Evolutionary conservation across 2,113 vertebrate species (phyloP).

Genomic region (Bucco capensis): DNA sequence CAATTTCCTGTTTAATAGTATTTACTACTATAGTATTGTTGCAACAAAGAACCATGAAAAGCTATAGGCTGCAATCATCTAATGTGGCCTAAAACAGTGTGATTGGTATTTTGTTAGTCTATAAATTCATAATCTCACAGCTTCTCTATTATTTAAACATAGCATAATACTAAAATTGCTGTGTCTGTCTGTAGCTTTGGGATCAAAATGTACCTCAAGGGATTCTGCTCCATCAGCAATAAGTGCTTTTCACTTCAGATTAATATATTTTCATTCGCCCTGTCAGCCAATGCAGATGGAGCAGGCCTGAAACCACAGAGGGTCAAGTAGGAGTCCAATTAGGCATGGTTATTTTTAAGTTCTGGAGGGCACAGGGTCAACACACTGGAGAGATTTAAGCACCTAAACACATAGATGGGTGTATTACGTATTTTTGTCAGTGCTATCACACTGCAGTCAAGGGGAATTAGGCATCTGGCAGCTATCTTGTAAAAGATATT

Average conservation of each 20-base stretch:
- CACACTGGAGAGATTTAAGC: not conserved
- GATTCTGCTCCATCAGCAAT: not conserved
- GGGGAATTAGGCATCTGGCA: not conserved
- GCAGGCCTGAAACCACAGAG: not conserved
- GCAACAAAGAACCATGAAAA: not conserved
- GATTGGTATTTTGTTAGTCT: not conserved
- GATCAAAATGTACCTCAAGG: not conserved
- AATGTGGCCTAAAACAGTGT: not conserved
- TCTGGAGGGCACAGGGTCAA: not conserved
- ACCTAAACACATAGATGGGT: constrained; percentile 14
- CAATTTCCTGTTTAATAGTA: not conserved
- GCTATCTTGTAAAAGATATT: not conserved
- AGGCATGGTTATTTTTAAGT: constrained; percentile 38
- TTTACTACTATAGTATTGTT: not conserved
- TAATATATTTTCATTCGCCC: constrained; percentile 31
- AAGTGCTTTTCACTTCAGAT: constrained; percentile 37
- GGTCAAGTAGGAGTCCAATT: constrained; percentile 37
- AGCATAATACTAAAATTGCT: not conserved
- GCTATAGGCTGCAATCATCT: not conserved
- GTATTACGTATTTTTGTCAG: constrained; percentile 14
- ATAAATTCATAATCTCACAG: not conserved
- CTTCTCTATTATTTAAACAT: not conserved
- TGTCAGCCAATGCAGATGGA: constrained; percentile 18
- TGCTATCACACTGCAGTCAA: not conserved
- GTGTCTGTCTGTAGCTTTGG: not conserved